phyloP scores from a whole-genome alignment of 1,140 invertebrate genomes.

The Pararge aegeria region DNA sequence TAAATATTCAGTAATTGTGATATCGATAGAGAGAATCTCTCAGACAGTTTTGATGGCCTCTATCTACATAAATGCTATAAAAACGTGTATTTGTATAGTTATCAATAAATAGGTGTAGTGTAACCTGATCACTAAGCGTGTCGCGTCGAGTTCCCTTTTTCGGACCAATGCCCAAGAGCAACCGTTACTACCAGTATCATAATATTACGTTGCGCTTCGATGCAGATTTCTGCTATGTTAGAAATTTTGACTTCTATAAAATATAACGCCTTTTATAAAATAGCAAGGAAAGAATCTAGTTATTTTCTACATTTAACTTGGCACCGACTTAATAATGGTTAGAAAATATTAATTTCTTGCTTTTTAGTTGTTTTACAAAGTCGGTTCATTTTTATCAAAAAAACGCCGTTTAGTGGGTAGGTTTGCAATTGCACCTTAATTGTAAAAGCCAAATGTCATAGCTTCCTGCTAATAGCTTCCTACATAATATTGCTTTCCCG shows the following conservation, averaged over 20 bases:
- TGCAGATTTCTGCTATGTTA: slow-evolving; percentile 9
- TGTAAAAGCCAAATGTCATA: too few relatives aligned
- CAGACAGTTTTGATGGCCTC: not conserved
- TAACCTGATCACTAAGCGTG: slow-evolving; percentile 44
- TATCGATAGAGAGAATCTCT: not conserved
- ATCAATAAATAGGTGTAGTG: not conserved
- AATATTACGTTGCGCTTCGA: slow-evolving; percentile 28
- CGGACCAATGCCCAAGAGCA: slow-evolving; percentile 45
- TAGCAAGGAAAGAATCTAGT: too few relatives aligned
- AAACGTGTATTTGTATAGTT: not conserved
- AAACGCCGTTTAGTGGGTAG: too few relatives aligned
- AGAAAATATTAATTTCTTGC: too few relatives aligned
- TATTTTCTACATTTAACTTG: too few relatives aligned
- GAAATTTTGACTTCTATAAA: not conserved
- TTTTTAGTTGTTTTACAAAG: too few relatives aligned
- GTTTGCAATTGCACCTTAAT: too few relatives aligned
- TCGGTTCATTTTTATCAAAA: too few relatives aligned
- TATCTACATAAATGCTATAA: not conserved
- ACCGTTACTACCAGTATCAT: slow-evolving; percentile 34
- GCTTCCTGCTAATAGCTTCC: too few relatives aligned
- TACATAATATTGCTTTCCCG: too few relatives aligned
- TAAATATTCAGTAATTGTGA: not conserved
- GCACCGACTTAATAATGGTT: too few relatives aligned
- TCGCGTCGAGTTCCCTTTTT: slow-evolving; percentile 37
- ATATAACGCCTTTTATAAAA: too few relatives aligned